These are phyloP conservation scores for Helogale parvula DNA, from an alignment of 2,113 vertebrate genomes.

Conservation along the genomic window DNA sequence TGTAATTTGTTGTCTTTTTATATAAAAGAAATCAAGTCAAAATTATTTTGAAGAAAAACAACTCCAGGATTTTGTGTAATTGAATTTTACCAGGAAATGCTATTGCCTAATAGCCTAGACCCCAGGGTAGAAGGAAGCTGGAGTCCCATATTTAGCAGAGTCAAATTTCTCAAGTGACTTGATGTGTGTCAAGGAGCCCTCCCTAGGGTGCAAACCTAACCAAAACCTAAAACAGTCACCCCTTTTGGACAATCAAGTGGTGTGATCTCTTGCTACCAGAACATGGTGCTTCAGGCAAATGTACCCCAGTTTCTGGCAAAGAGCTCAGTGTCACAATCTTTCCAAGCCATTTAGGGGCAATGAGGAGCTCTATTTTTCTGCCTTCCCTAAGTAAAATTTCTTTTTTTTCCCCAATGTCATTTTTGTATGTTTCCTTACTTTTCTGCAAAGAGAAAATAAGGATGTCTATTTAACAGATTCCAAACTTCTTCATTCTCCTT, in stretches of 20 bases:
- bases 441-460: slow-evolving; percentile 1
- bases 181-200: neutral
- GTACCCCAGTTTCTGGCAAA: neutral
- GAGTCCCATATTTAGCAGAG: neutral
- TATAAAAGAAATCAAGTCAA: slow-evolving; percentile 60
- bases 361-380: neutral
- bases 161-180: neutral
- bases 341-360: neutral
- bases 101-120: neutral
- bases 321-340: neutral
- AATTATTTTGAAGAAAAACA: slow-evolving; percentile 62
- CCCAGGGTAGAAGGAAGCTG: neutral
- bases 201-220: too few species aligned
- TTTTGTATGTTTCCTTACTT: slow-evolving; percentile 22
- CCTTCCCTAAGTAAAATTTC: neutral
- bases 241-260: neutral
- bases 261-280: neutral
- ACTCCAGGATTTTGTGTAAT: slow-evolving; percentile 43
- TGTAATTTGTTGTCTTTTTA: slow-evolving; percentile 71
- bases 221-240: neutral
- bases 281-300: neutral
- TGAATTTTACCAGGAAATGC: slow-evolving; percentile 35
- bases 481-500: neutral
- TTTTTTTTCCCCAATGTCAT: neutral
- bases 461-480: slow-evolving; percentile 16